These are phyloP conservation scores for Pseudorhombus dupliciocellatus DNA, from an alignment of 2,113 vertebrate species.

Conservation along the genomic window DNA sequence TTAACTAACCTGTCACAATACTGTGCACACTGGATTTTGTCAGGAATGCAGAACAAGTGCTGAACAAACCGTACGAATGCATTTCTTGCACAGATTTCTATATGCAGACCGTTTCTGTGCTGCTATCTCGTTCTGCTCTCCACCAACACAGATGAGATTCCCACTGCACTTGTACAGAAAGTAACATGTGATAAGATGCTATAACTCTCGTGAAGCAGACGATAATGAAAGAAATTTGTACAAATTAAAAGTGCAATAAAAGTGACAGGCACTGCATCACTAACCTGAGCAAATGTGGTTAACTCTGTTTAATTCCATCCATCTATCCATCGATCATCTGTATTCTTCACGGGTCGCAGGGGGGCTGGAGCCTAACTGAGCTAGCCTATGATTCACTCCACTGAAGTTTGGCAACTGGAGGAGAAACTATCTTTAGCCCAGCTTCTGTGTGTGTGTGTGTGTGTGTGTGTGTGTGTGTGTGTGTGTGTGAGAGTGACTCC, in stretches of 20 bases:
- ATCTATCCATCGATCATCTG: neutral
- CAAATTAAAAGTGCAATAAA: slow-evolving; percentile 17
- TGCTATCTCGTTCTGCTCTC: neutral
- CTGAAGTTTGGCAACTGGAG: slow-evolving; percentile 60
- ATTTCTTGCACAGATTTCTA: no score
- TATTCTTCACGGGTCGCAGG: neutral
- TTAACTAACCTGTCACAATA: no score
- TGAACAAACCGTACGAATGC: no score
- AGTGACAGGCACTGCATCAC: slow-evolving; percentile 6
- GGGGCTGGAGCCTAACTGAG: neutral
- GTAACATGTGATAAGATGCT: neutral
- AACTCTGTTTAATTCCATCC: slow-evolving; percentile 51
- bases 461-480: no score
- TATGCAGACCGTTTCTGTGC: neutral
- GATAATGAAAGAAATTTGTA: slow-evolving; percentile 1
- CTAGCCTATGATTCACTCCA: slow-evolving; percentile 64
- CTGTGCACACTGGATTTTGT: no score
- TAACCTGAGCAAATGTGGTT: slow-evolving; percentile 35
- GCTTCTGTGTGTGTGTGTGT: slow-evolving; percentile 16
- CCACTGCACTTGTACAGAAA: neutral
- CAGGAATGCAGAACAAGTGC: no score
- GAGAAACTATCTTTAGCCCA: slow-evolving; percentile 67
- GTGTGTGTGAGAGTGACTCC: slow-evolving; percentile 49
- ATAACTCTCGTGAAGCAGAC: neutral
- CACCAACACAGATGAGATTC: neutral